Evolutionary conservation across 2,888 invertebrate species (phyloP), one percentile per base, ranked within the genome.

Genomic region (Ligdia adustata): DNA sequence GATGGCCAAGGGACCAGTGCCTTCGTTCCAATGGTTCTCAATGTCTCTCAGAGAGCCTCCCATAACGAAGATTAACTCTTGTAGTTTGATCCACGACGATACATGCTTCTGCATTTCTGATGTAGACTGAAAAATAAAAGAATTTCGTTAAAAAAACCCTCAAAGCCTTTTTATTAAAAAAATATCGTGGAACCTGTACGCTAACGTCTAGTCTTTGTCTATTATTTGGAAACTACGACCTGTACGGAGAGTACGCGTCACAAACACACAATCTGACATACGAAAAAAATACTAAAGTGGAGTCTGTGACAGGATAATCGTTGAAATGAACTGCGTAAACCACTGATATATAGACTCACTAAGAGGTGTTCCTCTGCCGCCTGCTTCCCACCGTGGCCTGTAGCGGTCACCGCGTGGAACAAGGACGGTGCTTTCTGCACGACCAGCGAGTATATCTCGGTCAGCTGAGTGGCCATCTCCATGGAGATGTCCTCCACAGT

Each of bases 1-100:
- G 5, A 93, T 83, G 0, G 97, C 97, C 9, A 98, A 90, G 0
- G 97, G 97, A 0, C 98, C 98, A 63, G 94, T 93, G 7, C 98
- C 97, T 50, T 95, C 95, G 6, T 94, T 94, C 99, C 99, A 99
- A 54, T 97, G 93, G 62, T 96, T 94, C 51, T 94, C 94, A 35
- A 97, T 97, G 68, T 96, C 96, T 62, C 94, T 92, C 51, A 99
- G 91, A 26, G 94, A 95, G 0, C 96, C 96, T 38, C 94, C 94
- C 29, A 99, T 90, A 12, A 99, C 91, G 69, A 95, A 92, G 62
- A 95, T 94, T 13, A 98, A 79, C 76, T 98, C 97, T 57, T 93
- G 92, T 41, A 98, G 92, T 76, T 95, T 95, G 49, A 91, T 89
- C 97, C 97, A 98, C 26, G 91, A 92, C 40, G 91, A 87, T 0